phyloP scores from a whole-genome alignment of 2,888 invertebrate species.

The Epistrophe grossulariae region DNA sequence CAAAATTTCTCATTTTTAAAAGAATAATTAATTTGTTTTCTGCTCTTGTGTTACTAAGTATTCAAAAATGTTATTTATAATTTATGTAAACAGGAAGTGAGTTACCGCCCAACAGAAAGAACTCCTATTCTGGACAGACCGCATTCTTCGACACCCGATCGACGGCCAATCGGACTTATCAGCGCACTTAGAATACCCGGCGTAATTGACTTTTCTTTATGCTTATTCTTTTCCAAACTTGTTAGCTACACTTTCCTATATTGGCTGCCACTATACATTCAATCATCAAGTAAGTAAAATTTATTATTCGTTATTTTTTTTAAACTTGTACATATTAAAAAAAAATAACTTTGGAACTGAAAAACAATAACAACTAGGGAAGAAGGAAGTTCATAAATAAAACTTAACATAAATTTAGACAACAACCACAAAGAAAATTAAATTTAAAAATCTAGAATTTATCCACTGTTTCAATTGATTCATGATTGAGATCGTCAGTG shows the following conservation, averaged over 20 bases:
- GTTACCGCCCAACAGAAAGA: constrained; percentile 82
- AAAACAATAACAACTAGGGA: no score
- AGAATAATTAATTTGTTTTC: background rate
- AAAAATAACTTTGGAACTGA: background rate
- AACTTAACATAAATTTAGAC: no score
- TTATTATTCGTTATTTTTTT: background rate
- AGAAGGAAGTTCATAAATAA: no score
- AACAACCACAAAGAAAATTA: no score
- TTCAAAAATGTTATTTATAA: background rate
- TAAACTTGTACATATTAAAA: background rate
- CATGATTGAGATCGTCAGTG: no score
- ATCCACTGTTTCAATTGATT: no score
- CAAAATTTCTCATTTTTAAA: no score
- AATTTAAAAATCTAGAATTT: no score
- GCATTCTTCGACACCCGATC: constrained; percentile 65
- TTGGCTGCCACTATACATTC: constrained; percentile 97
- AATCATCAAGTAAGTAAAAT: constrained; percentile 89
- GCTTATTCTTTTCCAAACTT: constrained; percentile 97
- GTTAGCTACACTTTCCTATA: constrained; percentile 98
- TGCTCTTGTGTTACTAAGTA: background rate
- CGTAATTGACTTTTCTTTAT: constrained; percentile 95
- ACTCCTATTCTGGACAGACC: constrained; percentile 81
- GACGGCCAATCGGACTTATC: constrained; percentile 80
- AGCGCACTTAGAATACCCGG: constrained; percentile 94
- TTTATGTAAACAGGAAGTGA: constrained; percentile 80